These are phyloP conservation scores for Caenorhabditis brenneri DNA, from an alignment of 1,140 invertebrate species.

Conservation along the genomic window DNA sequence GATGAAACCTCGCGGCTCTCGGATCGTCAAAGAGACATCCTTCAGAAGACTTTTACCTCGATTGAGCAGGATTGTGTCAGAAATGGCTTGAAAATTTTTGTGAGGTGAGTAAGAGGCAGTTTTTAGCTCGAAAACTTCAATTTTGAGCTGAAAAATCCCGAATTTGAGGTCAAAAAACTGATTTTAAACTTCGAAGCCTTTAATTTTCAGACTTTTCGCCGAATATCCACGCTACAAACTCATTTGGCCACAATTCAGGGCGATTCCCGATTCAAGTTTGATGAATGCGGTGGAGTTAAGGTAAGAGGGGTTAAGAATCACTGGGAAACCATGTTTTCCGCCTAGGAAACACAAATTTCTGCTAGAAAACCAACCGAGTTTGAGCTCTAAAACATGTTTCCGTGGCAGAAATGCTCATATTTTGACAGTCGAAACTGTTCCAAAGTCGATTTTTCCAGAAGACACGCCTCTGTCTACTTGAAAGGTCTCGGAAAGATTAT, in stretches of 20 bases:
- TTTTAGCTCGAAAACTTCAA: too few species aligned
- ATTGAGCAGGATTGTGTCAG: constrained; percentile 47
- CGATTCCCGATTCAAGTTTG: constrained; percentile 63
- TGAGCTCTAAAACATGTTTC: too few species aligned
- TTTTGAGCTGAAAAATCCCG: background rate
- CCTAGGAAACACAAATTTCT: too few species aligned
- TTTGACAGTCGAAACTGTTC: background rate
- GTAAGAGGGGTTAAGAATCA: too few species aligned
- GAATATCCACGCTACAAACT: constrained; percentile 65
- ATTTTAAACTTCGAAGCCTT: too few species aligned
- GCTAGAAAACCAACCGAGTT: too few species aligned
- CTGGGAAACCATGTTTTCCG: too few species aligned
- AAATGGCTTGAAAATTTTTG: constrained; percentile 52
- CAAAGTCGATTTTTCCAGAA: too few species aligned
- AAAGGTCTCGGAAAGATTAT: constrained; percentile 61
- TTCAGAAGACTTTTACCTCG: constrained; percentile 50
- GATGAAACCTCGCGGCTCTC: constrained; percentile 51
- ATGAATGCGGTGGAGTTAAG: constrained; percentile 63
- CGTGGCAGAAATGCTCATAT: background rate
- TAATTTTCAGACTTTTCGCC: constrained; percentile 62
- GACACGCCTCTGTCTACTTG: constrained; percentile 59
- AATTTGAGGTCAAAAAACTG: background rate
- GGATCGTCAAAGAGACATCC: constrained; percentile 50
- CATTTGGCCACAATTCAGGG: constrained; percentile 67
- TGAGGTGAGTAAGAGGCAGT: constrained; percentile 12